These are phyloP conservation scores for Myotis pilosus DNA, from an alignment of 2,797 vertebrate genomes.

Conservation along the genomic window DNA sequence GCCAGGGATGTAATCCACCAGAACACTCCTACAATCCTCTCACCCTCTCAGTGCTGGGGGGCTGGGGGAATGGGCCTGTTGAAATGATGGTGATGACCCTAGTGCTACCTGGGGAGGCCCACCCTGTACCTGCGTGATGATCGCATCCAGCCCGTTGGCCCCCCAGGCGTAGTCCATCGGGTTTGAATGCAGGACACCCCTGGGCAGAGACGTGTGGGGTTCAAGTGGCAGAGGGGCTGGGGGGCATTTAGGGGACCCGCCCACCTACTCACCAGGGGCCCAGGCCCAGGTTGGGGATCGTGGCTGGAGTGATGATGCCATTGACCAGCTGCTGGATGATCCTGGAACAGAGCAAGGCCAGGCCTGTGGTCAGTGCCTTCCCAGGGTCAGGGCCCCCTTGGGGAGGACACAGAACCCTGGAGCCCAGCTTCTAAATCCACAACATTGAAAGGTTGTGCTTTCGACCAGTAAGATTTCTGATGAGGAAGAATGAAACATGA, in stretches of 20 bases:
- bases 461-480: background rate
- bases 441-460: background rate
- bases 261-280: constrained; percentile 91
- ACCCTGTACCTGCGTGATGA: constrained; percentile 95
- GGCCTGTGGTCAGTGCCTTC: background rate
- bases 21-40: background rate
- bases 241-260: background rate
- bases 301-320: constrained; percentile 96
- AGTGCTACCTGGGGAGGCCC: background rate
- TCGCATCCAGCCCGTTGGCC: constrained; percentile 95
- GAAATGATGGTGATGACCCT: background rate
- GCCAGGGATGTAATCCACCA: background rate
- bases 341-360: constrained; percentile 81
- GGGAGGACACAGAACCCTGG: too few relatives aligned
- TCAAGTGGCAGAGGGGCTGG: background rate
- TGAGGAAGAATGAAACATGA: background rate
- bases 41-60: background rate
- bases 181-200: constrained; percentile 97
- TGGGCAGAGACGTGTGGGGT: constrained; percentile 76
- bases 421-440: too few relatives aligned
- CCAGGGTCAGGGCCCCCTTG: background rate
- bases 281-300: constrained; percentile 94
- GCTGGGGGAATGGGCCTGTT: background rate
- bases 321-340: constrained; percentile 98
- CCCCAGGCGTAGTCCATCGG: constrained; percentile 99